Percentiles rank a stretch among this genome's conserved stretches.
phyloP scores from a whole-genome alignment of 2,113 vertebrate genomes.

The Ginglymostoma cirratum region DNA sequence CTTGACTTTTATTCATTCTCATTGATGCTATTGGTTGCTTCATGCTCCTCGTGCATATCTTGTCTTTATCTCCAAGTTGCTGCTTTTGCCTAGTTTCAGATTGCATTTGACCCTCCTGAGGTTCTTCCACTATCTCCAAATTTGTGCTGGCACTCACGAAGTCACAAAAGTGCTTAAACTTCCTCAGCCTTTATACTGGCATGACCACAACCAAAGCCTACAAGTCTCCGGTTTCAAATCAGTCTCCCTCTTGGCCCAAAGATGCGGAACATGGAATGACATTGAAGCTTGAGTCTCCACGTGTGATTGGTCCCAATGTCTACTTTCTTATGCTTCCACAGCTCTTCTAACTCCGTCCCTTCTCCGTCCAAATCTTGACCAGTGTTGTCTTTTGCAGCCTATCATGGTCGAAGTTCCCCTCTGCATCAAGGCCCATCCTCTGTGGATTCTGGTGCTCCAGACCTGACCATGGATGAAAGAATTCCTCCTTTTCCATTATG shows the following conservation, averaged over 20 bases:
- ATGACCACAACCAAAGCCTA: background rate
- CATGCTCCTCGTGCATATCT: background rate
- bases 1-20: background rate
- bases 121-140: background rate
- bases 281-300: background rate
- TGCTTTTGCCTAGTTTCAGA: background rate
- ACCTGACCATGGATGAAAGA: background rate
- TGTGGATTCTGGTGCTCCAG: background rate
- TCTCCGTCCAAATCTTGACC: background rate
- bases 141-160: background rate
- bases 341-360: background rate
- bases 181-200: background rate
- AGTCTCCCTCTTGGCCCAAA: background rate
- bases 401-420: background rate
- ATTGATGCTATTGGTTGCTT: background rate
- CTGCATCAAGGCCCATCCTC: background rate
- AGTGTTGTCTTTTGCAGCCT: background rate
- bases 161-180: background rate
- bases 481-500: no score
- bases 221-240: background rate
- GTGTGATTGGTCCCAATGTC: background rate
- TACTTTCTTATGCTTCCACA: background rate
- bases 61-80: background rate
- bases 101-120: background rate
- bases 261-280: background rate